phyloP scores from a whole-genome alignment of 2,888 invertebrate genomes.

The Epistrophe eligans region DNA sequence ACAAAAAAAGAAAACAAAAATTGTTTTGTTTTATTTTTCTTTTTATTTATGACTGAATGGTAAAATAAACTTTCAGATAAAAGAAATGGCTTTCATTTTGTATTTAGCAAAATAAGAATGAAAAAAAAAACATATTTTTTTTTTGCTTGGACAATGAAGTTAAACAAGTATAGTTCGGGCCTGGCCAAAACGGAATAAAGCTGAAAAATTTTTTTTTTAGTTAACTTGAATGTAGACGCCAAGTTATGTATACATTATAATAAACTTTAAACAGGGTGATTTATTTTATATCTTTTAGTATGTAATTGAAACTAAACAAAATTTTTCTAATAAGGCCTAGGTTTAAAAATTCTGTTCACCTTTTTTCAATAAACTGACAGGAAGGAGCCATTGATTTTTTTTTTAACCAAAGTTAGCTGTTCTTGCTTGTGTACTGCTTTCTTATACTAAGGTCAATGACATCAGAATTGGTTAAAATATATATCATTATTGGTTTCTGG shows the following conservation, averaged over 20 bases:
- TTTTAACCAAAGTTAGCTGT: too few species aligned
- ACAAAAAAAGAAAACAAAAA: background rate
- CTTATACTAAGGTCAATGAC: too few species aligned
- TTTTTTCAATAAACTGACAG: too few species aligned
- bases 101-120: constrained; percentile 24
- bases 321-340: too few species aligned
- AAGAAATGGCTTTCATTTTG: constrained; percentile 20
- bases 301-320: too few species aligned
- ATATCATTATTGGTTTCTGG: too few species aligned
- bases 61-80: constrained; percentile 45
- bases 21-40: background rate
- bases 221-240: constrained; percentile 22
- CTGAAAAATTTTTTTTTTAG: background rate
- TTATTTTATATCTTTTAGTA: background rate
- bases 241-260: background rate
- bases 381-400: too few species aligned
- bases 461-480: too few species aligned
- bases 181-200: background rate
- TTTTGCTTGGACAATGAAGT: background rate
- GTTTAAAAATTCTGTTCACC: too few species aligned
- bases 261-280: constrained; percentile 25
- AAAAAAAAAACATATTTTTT: constrained; percentile 37
- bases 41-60: constrained; percentile 6
- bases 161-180: background rate
- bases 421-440: too few species aligned